Evolutionary conservation across 1,140 invertebrate genomes (phyloP), one percentile per base, ranked within the genome.

Genomic region (Aphaenogaster floridana): DNA sequence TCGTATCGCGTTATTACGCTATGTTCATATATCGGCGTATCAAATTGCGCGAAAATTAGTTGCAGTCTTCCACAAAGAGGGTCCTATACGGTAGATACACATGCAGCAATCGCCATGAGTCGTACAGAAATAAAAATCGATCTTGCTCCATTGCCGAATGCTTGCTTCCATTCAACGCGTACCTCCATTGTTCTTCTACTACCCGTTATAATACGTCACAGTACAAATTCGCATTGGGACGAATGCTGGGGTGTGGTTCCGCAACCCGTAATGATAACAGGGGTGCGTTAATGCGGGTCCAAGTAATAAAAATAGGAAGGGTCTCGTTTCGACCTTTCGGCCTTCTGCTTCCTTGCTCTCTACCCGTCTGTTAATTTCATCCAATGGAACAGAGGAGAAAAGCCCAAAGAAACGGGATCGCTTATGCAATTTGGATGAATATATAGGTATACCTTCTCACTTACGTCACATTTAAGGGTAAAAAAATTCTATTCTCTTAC

Each of bases 211-310:
- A 74, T 79, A 61, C 68, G 34, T 68, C 39, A 64, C 42, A 17
- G n/a, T 21, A 78, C 52, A 74, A 63, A 86, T 69, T 78, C 57
- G 88, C 59, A 50, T 45, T 34, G 42, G 45, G 15, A 71, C 59
- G 61, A 77, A 68, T 34, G 45, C n/a, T 39, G 28, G 48, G 76
- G 66, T 69, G 88, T 36, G 63, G 69, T 66, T 42, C 57, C 45
- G 71, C 66, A 81, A 78, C 81, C 54, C 64, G 86, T 88, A 90
- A 90, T 88, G 71, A 74, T 88, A 74, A 79, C 59, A 81, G 64
- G 89, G 86, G 79, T 89, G 89, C 89, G 88, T 89, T 90, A 90
- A 89, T 89, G 74, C 36, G 88, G 88, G 80, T 78, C 64, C 72
- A 66, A 57, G 86, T 88, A 88, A 91, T 90, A 91, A 90, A 91